These are phyloP conservation scores for Chionis minor DNA, from an alignment of 2,113 vertebrate species.

Conservation along the genomic window DNA sequence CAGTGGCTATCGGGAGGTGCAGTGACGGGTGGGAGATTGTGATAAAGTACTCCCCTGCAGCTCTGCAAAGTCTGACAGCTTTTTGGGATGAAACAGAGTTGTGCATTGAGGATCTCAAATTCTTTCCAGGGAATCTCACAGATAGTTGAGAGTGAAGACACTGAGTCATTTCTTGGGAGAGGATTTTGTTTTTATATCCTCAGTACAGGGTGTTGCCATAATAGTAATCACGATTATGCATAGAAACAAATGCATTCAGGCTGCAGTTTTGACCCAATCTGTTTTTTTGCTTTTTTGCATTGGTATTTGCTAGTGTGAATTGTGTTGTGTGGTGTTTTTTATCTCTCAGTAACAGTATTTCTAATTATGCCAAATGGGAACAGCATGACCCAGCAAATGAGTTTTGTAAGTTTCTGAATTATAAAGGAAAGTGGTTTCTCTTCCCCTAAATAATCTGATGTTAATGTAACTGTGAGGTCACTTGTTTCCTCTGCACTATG, in stretches of 20 bases:
- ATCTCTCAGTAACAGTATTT: not conserved
- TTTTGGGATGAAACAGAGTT: constrained; percentile 19
- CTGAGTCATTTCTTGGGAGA: constrained; percentile 74
- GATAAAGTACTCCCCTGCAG: not conserved
- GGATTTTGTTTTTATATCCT: constrained; percentile 69
- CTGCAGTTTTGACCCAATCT: constrained; percentile 52
- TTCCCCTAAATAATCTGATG: not conserved
- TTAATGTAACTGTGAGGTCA: not conserved
- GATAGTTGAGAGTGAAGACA: constrained; percentile 60
- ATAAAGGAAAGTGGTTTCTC: not conserved
- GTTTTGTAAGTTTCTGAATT: not conserved
- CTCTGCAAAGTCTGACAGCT: not conserved
- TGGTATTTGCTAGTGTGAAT: not conserved
- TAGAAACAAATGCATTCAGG: constrained; percentile 66
- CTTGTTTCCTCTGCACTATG: not conserved
- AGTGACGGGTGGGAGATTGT: not conserved
- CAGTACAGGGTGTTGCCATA: constrained; percentile 65
- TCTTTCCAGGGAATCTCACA: constrained; percentile 70
- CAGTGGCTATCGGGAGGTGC: not conserved
- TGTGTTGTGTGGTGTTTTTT: not conserved
- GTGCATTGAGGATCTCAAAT: constrained; percentile 17
- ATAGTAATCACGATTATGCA: constrained; percentile 70
- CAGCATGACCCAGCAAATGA: not conserved
- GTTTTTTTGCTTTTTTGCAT: constrained; percentile 42
- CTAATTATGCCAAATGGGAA: not conserved